Evolutionary conservation across 2,797 vertebrate genomes (phyloP).

Genomic region (Poecilia picta): DNA sequence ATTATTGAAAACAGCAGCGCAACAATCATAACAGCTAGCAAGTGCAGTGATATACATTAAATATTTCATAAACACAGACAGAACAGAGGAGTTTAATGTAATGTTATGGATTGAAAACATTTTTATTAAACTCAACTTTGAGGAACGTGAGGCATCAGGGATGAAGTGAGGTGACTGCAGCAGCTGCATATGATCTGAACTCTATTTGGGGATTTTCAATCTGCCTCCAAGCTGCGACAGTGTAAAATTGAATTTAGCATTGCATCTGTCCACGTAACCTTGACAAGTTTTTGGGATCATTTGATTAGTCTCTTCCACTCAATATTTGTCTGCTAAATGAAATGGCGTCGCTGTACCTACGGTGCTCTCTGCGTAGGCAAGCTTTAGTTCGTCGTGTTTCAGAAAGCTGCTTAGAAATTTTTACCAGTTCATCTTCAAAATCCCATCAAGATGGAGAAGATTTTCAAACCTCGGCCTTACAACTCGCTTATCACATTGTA

Average conservation of each 20-base stretch:
- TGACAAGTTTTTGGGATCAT: conserved; percentile 79
- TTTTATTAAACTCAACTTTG: conserved; percentile 3
- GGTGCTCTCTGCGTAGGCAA: conserved; percentile 13
- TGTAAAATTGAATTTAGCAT: conserved; percentile 77
- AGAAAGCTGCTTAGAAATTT: conserved; percentile 6
- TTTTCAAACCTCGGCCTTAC: conserved; percentile 6
- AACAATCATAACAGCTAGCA: too few relatives aligned
- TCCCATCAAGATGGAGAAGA: conserved; percentile 10
- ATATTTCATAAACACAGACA: too few relatives aligned
- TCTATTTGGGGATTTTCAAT: conserved; percentile 70
- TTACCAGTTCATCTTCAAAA: conserved; percentile 9
- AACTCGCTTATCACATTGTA: neutral
- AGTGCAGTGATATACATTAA: too few relatives aligned
- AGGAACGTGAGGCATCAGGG: conserved; percentile 14
- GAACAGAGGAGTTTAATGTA: neutral
- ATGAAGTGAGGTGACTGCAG: conserved; percentile 30
- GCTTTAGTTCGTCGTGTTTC: conserved; percentile 4
- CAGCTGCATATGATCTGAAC: conserved; percentile 59
- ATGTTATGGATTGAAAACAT: neutral
- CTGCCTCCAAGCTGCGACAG: conserved; percentile 58
- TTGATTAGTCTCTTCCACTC: conserved; percentile 73
- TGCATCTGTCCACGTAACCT: conserved; percentile 74
- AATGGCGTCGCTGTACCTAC: conserved; percentile 58
- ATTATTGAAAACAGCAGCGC: too few relatives aligned
- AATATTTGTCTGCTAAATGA: conserved; percentile 70